A percentile compares a stretch with the other conserved stretches of the same genome.
Conservation (phyloP, 2,888 invertebrate species). For the Frankliniella fusca region DNA sequence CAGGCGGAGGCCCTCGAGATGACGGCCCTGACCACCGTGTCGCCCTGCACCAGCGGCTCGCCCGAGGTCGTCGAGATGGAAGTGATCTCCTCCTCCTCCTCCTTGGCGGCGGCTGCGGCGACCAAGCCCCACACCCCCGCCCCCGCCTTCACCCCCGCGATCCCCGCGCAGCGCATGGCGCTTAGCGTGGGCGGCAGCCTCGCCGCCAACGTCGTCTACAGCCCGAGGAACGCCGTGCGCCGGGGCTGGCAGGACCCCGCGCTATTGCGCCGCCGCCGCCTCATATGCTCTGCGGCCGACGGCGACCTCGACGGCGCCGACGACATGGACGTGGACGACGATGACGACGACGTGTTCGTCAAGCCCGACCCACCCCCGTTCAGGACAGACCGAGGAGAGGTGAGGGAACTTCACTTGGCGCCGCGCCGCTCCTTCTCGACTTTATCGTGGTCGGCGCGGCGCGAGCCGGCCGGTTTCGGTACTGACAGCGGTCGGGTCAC, state of each 20-base stretch:
- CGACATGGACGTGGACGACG: neutral
- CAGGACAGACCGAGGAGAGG: too few species aligned
- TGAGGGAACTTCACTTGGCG: neutral
- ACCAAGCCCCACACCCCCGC: neutral
- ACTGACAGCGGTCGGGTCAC: neutral
- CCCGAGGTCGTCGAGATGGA: neutral
- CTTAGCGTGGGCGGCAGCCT: neutral
- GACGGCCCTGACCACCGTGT: neutral
- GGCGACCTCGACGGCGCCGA: neutral
- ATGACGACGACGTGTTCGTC: neutral
- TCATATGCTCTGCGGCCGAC: neutral
- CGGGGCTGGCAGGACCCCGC: conserved; percentile 2
- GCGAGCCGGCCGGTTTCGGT: neutral
- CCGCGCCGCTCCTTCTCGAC: neutral
- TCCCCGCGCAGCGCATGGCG: neutral
- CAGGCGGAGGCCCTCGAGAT: neutral
- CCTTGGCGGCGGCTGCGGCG: neutral
- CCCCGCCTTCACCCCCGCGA: neutral
- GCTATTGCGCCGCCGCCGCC: neutral
- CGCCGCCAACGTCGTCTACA: neutral
- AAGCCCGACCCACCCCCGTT: neutral
- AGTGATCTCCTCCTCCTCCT: neutral
- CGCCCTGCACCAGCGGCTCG: neutral
- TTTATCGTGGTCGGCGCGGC: neutral
- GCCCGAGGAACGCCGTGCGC: neutral